Base-by-base conservation (phyloP, 2,888 invertebrate genomes). In the Epirrhoe alternata region DNA sequence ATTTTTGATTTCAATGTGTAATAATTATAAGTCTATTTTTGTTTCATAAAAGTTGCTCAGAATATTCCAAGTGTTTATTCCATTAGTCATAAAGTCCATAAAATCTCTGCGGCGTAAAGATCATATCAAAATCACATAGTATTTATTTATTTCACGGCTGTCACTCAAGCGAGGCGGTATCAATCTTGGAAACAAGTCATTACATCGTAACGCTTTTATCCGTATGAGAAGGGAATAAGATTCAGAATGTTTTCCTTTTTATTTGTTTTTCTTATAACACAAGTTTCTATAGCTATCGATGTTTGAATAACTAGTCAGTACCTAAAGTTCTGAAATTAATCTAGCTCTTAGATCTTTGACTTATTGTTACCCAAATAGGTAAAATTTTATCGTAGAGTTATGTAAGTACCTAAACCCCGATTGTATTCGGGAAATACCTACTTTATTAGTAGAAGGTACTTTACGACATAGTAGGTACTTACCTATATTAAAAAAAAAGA, bases 141-240 rank as follows among this genome's bases (percentile, higher is more conserved):
- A 77, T 82, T 85, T 83, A 83, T 83, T 84, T 85, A 83, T 88
- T 87, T 86, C 82, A 87, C 81, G 87, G 81, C 77, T 85, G 87
- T 81, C 86, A 81, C 79, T 84, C 81, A 81, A 66, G 66, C 58
- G 72, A 68, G 72, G 74, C 74, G 79, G 84, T 84, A 84, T 80
- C 74, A 78, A 81, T 84, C 80, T 82, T 38, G 63, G 31, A 68
- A 76, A 76, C 75, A 74, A 68, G 75, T 66, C 59, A 63, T 66
- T 60, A 64, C 64, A 61, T 50, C 60, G 60, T 50, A 60, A 53
- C 14, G 68, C 57, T 64, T 64, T 61, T 64, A 68, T 71, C 57
- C 64, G 68, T 55, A 69, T 63, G 52, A 33, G 17, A 42, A 50
- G 52, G 60, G 38, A 35, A 62, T 64, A 64, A 50, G 59, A 50